Percentiles rank a stretch among this genome's conserved stretches.
Conservation (phyloP, 2,797 vertebrate species). For the Botia kubotai region DNA sequence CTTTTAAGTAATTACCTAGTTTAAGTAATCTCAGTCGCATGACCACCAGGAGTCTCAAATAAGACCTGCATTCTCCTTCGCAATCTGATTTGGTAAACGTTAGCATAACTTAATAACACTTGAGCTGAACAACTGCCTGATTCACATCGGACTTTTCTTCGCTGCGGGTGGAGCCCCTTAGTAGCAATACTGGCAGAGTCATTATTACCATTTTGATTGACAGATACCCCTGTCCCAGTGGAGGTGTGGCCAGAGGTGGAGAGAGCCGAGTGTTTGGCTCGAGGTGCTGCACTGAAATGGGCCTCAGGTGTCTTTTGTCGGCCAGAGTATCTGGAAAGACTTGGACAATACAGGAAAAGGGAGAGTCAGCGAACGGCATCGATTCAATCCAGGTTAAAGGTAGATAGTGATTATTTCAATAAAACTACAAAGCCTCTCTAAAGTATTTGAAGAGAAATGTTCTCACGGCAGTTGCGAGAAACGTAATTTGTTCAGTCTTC, state of each 20-base stretch:
- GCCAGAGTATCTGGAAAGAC: conserved; percentile 89
- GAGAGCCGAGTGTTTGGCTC: conserved; percentile 88
- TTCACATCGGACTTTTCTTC: conserved; percentile 20
- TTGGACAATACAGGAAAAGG: conserved; percentile 87
- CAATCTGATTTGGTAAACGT: conserved; percentile 5
- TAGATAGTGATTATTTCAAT: conserved; percentile 57
- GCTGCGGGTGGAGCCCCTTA: conserved; percentile 20
- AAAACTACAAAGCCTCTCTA: not conserved
- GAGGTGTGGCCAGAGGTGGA: conserved; percentile 89
- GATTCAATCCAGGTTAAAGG: conserved; percentile 93
- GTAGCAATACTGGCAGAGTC: conserved; percentile 4
- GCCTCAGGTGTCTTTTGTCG: conserved; percentile 92
- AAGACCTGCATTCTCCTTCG: conserved; percentile 27
- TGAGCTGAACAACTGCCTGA: conserved; percentile 7
- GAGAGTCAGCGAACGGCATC: conserved; percentile 90
- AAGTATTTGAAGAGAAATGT: not conserved
- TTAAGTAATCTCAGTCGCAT: conserved; percentile 33
- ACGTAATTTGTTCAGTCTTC: not conserved
- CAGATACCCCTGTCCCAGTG: conserved; percentile 57
- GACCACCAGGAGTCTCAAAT: conserved; percentile 40
- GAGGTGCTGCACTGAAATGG: conserved; percentile 95
- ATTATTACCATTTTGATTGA: conserved; percentile 39
- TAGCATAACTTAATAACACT: conserved; percentile 6
- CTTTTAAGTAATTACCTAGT: not conserved
- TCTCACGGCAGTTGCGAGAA: not conserved